A percentile compares a stretch with the other conserved stretches of the same genome.
Evolutionary conservation across 2,888 invertebrate species (phyloP).

Genomic region (Troilus luridus): DNA sequence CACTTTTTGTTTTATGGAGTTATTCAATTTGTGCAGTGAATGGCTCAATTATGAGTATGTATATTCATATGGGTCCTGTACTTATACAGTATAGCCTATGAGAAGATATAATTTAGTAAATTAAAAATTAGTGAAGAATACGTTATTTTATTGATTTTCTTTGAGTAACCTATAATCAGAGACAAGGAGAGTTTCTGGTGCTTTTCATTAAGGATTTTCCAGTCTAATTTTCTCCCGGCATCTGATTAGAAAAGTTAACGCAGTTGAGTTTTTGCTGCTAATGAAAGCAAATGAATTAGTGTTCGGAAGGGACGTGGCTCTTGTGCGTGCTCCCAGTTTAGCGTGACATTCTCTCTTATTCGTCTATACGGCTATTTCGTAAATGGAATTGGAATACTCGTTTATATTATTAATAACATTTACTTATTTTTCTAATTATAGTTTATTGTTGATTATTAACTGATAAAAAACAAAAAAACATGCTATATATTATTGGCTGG

Average conservation of each 20-base stretch:
- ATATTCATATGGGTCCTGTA: no score
- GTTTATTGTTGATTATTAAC: not conserved
- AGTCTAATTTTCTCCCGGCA: not conserved
- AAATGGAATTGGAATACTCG: not conserved
- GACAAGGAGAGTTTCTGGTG: not conserved
- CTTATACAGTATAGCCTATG: no score
- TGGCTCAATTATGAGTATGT: no score
- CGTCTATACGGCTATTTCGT: not conserved
- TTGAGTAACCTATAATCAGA: not conserved
- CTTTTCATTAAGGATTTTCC: constrained; percentile 31
- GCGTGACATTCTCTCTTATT: not conserved
- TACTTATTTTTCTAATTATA: not conserved
- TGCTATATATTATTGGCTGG: no score
- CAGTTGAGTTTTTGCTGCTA: constrained; percentile 27
- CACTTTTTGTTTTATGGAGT: no score
- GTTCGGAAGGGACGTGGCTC: not conserved
- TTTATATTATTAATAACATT: not conserved
- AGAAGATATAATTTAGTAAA: no score
- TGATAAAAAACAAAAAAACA: no score
- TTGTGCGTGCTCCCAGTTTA: constrained; percentile 16
- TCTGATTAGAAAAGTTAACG: constrained; percentile 47
- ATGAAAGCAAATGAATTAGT: constrained; percentile 48
- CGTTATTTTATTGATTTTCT: not conserved
- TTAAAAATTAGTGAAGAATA: no score
- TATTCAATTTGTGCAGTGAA: no score